A percentile compares a stretch with the other conserved stretches of the same genome.
phyloP scores from a whole-genome alignment of 2,888 invertebrate species.

The Crocallis elinguaria region DNA sequence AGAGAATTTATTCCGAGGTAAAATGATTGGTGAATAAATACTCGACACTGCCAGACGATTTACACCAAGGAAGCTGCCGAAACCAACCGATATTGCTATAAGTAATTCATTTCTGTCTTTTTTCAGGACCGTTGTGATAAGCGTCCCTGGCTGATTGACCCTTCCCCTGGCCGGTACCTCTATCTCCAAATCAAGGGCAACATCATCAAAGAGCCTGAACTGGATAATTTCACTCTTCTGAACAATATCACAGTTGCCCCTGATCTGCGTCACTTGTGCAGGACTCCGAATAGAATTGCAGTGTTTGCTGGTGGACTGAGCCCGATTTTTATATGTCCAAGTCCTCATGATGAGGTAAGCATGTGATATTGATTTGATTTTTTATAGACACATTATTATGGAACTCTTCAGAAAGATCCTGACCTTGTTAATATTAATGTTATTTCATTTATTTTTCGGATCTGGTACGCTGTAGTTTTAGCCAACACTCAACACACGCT shows the following conservation, averaged over 20 bases:
- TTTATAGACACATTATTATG: no score
- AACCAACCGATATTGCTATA: neutral
- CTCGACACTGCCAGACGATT: no score
- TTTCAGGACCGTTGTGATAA: slow-evolving; percentile 91
- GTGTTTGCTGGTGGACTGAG: slow-evolving; percentile 89
- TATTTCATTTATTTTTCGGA: no score
- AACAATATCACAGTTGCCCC: slow-evolving; percentile 85
- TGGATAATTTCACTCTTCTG: slow-evolving; percentile 80
- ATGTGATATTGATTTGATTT: no score
- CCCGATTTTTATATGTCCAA: slow-evolving; percentile 86
- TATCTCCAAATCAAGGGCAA: slow-evolving; percentile 91
- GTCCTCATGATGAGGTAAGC: slow-evolving; percentile 63
- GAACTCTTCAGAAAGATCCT: no score
- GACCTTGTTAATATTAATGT: no score
- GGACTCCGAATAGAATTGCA: slow-evolving; percentile 91
- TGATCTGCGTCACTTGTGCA: slow-evolving; percentile 86
- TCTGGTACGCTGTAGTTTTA: no score
- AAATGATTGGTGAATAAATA: no score
- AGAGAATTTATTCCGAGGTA: no score
- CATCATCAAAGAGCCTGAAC: slow-evolving; percentile 76
- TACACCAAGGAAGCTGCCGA: no score
- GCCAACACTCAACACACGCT: no score
- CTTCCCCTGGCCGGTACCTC: slow-evolving; percentile 89
- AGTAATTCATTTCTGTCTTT: neutral
- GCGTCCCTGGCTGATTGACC: slow-evolving; percentile 92